Conservation (phyloP, 2,888 invertebrate genomes). For the Mantis religiosa region DNA sequence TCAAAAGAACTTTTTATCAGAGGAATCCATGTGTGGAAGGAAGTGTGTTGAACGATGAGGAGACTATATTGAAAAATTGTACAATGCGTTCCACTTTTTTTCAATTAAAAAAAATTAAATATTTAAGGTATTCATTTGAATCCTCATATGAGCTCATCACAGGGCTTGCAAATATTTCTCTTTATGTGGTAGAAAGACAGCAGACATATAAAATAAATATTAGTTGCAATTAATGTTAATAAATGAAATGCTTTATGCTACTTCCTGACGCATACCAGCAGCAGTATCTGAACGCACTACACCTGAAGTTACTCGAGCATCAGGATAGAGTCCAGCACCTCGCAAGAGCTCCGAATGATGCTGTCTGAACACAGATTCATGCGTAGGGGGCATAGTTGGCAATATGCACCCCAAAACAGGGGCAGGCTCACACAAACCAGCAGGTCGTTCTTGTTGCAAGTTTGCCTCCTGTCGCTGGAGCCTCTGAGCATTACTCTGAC, state of each 20-base stretch:
- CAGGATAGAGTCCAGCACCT: constrained; percentile 23
- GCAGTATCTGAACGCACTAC: background rate
- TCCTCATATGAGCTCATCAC: too few species aligned
- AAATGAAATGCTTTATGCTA: constrained; percentile 2
- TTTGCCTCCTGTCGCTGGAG: background rate
- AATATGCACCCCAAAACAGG: constrained; percentile 16
- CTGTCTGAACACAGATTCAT: constrained; percentile 22
- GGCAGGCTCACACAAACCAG: constrained; percentile 17
- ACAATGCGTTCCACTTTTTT: too few species aligned
- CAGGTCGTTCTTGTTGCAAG: background rate
- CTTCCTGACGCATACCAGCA: constrained; percentile 19
- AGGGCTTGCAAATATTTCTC: too few species aligned
- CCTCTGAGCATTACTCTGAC: constrained; percentile 1
- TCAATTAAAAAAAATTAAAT: too few species aligned
- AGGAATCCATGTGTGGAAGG: too few species aligned
- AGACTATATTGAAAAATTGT: too few species aligned
- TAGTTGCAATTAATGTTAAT: too few species aligned
- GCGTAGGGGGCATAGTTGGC: constrained; percentile 9
- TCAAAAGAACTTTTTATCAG: too few species aligned
- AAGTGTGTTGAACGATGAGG: too few species aligned
- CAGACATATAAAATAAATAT: too few species aligned
- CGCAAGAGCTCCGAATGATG: constrained; percentile 22
- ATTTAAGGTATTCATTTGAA: too few species aligned
- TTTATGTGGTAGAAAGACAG: too few species aligned
- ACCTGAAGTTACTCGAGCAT: background rate